Evolutionary conservation across 2,888 invertebrate genomes (phyloP), one percentile per base, ranked within the genome.

Genomic region (Smittia sp.): DNA sequence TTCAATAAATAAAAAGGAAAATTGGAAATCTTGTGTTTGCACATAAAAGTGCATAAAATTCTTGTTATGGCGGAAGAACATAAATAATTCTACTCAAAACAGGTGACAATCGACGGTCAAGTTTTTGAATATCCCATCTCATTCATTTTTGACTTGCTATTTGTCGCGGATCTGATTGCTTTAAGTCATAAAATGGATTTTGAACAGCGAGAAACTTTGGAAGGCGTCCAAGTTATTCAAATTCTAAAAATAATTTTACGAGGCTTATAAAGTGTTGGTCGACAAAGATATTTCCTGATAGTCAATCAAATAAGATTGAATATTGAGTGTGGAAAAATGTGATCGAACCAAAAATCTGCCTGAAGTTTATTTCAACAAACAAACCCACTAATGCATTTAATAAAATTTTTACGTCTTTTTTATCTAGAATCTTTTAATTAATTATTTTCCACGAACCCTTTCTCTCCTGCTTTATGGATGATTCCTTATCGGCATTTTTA

Each of bases 361-460:
- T n/a, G n/a, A n/a, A n/a, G n/a, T n/a, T n/a, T n/a, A n/a, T n/a
- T n/a, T n/a, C n/a, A n/a, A n/a, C n/a, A n/a, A n/a, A n/a, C n/a
- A n/a, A n/a, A n/a, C n/a, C n/a, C n/a, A n/a, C n/a, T n/a, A n/a
- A n/a, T n/a, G n/a, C n/a, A n/a, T n/a, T n/a, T n/a, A n/a, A n/a
- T n/a, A n/a, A n/a, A n/a, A n/a, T n/a, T n/a, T n/a, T n/a, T n/a
- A n/a, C n/a, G n/a, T n/a, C n/a, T n/a, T n/a, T n/a, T n/a, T n/a
- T n/a, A n/a, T n/a, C n/a, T n/a, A n/a, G 25, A 69, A 69, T 69
- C 69, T 69, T 32, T 52, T 24, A 41, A 24, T 69, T 27, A 63
- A 63, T 69, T 54, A 69, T 69, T 69, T 54, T 54, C 9, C 32
- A 32, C 32, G 32, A 32, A 52, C 69, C 52, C 52, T 22, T 58